Conservation (phyloP, 1,140 invertebrate species). For the Aphis gossypii region DNA sequence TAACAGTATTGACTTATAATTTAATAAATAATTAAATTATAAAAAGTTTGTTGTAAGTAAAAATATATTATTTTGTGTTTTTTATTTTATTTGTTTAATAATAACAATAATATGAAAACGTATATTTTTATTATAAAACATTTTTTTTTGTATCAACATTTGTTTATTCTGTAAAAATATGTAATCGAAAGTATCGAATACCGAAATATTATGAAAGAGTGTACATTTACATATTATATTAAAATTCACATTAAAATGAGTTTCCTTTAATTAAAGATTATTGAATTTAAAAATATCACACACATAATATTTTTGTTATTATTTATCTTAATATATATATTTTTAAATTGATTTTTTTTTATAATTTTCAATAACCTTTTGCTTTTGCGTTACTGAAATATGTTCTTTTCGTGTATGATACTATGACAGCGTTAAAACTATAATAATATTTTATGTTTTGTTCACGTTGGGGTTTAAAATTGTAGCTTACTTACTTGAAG, state of each 20-base stretch:
- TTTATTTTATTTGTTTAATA: neutral
- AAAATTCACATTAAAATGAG: neutral
- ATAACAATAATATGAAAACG: neutral
- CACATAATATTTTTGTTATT: neutral
- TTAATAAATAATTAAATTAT: neutral
- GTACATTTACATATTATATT: neutral
- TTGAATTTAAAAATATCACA: neutral
- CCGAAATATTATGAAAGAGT: neutral
- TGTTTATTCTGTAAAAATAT: neutral
- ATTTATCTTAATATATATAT: neutral
- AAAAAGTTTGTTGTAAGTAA: neutral
- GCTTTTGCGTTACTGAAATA: neutral
- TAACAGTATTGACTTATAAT: neutral
- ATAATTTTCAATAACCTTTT: neutral
- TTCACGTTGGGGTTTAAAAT: neutral
- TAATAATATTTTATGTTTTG: neutral
- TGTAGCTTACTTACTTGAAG: neutral
- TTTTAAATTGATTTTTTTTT: neutral
- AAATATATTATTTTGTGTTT: conserved; percentile 1
- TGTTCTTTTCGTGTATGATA: neutral
- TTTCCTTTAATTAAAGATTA: neutral
- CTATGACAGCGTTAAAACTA: neutral
- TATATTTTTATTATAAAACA: conserved; percentile 3
- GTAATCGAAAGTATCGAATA: neutral
- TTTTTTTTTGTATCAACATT: neutral